phyloP scores from a whole-genome alignment of 1,140 invertebrate species.

The Oreohelix idahoensis region DNA sequence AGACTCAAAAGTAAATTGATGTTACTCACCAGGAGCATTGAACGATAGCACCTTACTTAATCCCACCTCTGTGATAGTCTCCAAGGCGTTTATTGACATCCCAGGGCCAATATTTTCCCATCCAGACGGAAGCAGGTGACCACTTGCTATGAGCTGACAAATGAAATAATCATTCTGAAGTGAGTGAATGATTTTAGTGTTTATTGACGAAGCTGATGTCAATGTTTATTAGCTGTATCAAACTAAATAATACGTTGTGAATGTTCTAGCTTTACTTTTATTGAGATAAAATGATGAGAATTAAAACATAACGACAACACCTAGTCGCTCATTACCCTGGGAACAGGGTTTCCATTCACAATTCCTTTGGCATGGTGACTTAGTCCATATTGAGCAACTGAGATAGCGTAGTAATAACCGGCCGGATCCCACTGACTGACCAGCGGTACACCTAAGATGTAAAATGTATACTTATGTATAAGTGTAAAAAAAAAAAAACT shows the following conservation, averaged over 20 bases:
- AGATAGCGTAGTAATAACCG: slow-evolving; percentile 97
- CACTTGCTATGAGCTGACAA: not conserved
- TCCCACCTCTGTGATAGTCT: not conserved
- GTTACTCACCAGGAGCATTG: not conserved
- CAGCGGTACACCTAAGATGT: slow-evolving; percentile 84
- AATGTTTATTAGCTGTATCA: too few species aligned
- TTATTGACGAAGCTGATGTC: too few species aligned
- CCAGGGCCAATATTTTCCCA: not conserved
- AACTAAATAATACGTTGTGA: too few species aligned
- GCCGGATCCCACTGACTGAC: slow-evolving; percentile 92
- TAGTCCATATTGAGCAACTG: slow-evolving; percentile 97
- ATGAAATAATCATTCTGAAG: too few species aligned
- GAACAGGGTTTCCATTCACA: slow-evolving; percentile 49
- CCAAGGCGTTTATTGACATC: not conserved
- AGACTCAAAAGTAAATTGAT: too few species aligned
- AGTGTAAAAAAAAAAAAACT: too few species aligned
- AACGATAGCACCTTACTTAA: not conserved
- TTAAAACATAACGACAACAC: too few species aligned
- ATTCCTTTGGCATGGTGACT: slow-evolving; percentile 96
- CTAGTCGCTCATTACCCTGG: slow-evolving; percentile 11
- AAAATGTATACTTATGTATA: too few species aligned
- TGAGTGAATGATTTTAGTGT: too few species aligned
- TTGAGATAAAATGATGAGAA: too few species aligned
- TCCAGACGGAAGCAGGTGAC: not conserved
- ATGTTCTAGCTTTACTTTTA: too few species aligned